Base-by-base conservation (phyloP, 2,113 vertebrate species). In the Haemorhous mexicanus region DNA sequence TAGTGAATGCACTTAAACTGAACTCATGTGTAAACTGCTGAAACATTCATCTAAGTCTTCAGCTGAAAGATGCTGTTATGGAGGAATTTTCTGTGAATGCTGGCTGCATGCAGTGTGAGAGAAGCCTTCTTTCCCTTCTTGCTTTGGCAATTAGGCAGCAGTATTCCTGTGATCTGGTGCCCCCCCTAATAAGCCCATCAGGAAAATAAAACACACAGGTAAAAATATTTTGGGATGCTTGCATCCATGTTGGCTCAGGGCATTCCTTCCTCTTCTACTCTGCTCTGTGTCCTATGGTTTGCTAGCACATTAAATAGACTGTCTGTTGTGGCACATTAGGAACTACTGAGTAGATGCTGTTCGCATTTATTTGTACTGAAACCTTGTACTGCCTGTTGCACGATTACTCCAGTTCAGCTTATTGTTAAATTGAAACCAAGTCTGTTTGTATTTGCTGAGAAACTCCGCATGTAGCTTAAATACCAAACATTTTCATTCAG, bases 301-400 rank as follows among this genome's bases (percentile, higher is more conserved):
- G 16, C 68, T 15, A 84, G 33, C 41, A 73, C 7, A 9, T 56
- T 82, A 72, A 72, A 33, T 64, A 64, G 66, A 44, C 26, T 61
- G 17, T 33, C 37, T 56, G 0, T 39, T 75, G 16, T 73, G 66
- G 30, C 24, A 33, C 10, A 6, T 23, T 50, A n/a, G 53, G n/a
- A 93, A 16, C 50, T 87, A 80, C 33, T 76, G 7, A 50, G 13
- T 46, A 64, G 59, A 58, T 73, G 14, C 53, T 73, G 19, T 56
- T 87, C 61, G 32, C 3, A 0, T 41, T 76, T 62, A n/a, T 84
- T 77, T 73, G 14, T 46, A 58, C 13, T 46, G 63, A 93, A 87
- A 22, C 0, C 0, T 53, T 77, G 56, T 59, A 78, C 47, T 87
- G 14, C 35, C n/a, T 74, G 17, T 84, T 80, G 26, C 3, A 1